These are phyloP conservation scores for Steatornis caripensis DNA, from an alignment of 2,113 vertebrate genomes.

Conservation along the genomic window DNA sequence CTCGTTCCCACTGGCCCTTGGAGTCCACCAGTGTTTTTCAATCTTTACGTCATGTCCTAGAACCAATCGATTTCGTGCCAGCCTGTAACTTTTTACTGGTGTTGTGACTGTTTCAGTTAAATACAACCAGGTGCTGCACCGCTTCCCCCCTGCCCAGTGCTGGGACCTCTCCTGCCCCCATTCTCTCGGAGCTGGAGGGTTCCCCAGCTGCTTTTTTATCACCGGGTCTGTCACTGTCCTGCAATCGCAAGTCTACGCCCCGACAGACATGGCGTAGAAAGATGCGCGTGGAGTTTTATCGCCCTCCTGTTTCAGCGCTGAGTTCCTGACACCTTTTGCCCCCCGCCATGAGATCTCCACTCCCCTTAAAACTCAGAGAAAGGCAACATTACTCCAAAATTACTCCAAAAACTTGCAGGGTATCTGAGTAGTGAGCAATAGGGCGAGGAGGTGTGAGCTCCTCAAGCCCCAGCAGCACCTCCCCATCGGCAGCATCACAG, in stretches of 20 bases:
- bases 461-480: neutral
- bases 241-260: rapidly evolving
- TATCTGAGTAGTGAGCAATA: neutral
- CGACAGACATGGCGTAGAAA: neutral
- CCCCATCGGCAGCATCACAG: neutral
- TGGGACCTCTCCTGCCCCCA: neutral
- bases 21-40: conserved; percentile 59
- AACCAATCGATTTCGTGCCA: conserved; percentile 77
- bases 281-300: rapidly evolving
- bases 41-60: conserved; percentile 68
- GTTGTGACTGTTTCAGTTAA: conserved; percentile 71
- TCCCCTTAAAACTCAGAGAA: neutral
- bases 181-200: neutral
- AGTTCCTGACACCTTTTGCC: neutral
- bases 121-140: conserved; percentile 71
- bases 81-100: conserved; percentile 71
- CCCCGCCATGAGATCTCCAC: neutral
- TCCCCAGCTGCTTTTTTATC: neutral
- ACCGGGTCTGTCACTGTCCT: rapidly evolving
- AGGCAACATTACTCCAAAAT: neutral
- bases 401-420: neutral
- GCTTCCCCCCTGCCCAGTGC: neutral
- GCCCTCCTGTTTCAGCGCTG: neutral
- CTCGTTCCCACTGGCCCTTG: conserved; percentile 61
- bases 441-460: neutral